phyloP scores from a whole-genome alignment of 1,140 invertebrate species.

The Stegodyphus mimosarum region DNA sequence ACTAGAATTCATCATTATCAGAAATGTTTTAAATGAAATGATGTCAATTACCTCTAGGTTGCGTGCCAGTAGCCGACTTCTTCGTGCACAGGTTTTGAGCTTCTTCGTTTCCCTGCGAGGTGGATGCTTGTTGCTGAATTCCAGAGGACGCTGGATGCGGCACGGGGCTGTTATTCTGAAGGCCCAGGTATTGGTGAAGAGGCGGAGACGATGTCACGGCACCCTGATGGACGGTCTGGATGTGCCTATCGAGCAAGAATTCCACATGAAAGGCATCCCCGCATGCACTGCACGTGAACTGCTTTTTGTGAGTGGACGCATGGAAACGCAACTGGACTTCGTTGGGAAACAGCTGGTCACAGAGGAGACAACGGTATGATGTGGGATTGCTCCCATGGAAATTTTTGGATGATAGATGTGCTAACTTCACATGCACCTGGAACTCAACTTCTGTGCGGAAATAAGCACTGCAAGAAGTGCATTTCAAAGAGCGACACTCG shows the following conservation, averaged over 20 bases:
- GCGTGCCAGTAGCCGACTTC: neutral
- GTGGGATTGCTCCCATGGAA: conserved; percentile 5
- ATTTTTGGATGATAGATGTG: conserved; percentile 67
- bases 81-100: conserved; percentile 87
- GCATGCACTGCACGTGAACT: conserved; percentile 83
- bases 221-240: conserved; percentile 78
- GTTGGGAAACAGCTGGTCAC: conserved; percentile 63
- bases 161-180: conserved; percentile 32
- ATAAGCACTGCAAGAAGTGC: conserved; percentile 79
- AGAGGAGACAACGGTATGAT: conserved; percentile 38
- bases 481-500: conserved; percentile 80
- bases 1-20: too few species aligned
- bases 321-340: conserved; percentile 43
- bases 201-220: conserved; percentile 27
- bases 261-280: conserved; percentile 87
- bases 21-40: neutral
- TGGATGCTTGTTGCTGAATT: neutral
- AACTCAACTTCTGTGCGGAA: conserved; percentile 85
- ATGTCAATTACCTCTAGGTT: neutral
- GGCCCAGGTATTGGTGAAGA: conserved; percentile 4
- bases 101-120: conserved; percentile 80
- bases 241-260: conserved; percentile 84
- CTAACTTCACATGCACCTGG: conserved; percentile 70
- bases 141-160: neutral
- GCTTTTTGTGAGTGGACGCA: conserved; percentile 71